These are phyloP conservation scores for Glyphotaelius pellucidus DNA, from an alignment of 2,888 invertebrate species.

Conservation along the genomic window DNA sequence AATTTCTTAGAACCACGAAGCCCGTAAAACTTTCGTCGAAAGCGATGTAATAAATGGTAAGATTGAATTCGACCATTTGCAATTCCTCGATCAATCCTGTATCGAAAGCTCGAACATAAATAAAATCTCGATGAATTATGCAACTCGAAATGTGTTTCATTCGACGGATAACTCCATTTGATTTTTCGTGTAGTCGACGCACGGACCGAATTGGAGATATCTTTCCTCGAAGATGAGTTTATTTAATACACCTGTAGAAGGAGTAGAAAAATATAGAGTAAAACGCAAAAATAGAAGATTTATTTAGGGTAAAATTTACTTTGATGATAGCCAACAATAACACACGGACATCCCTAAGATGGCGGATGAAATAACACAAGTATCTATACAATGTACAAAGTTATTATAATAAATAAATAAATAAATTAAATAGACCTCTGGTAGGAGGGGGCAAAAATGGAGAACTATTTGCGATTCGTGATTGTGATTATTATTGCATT, in stretches of 20 bases:
- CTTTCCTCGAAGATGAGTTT: background rate
- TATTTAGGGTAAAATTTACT: too few relatives aligned
- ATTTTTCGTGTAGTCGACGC: slow-evolving; percentile 55
- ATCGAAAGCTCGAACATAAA: slow-evolving; percentile 54
- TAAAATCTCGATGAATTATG: slow-evolving; percentile 64
- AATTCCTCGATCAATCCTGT: slow-evolving; percentile 59
- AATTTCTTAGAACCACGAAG: background rate
- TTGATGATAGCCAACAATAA: too few relatives aligned
- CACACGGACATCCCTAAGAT: too few relatives aligned
- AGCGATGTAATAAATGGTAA: slow-evolving; percentile 33
- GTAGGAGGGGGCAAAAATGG: too few relatives aligned
- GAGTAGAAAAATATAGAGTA: background rate
- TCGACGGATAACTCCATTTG: slow-evolving; percentile 64
- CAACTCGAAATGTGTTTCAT: slow-evolving; percentile 63
- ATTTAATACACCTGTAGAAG: background rate
- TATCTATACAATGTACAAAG: too few relatives aligned
- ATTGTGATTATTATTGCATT: too few relatives aligned
- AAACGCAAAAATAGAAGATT: too few relatives aligned
- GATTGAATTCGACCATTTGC: slow-evolving; percentile 42
- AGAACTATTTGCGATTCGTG: too few relatives aligned
- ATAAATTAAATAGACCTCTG: too few relatives aligned
- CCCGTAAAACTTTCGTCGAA: slow-evolving; percentile 6
- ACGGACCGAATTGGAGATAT: background rate
- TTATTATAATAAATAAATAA: too few relatives aligned
- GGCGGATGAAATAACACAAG: too few relatives aligned